Evolutionary conservation across 2,888 invertebrate genomes (phyloP).

Genomic region (Molorchus minor): DNA sequence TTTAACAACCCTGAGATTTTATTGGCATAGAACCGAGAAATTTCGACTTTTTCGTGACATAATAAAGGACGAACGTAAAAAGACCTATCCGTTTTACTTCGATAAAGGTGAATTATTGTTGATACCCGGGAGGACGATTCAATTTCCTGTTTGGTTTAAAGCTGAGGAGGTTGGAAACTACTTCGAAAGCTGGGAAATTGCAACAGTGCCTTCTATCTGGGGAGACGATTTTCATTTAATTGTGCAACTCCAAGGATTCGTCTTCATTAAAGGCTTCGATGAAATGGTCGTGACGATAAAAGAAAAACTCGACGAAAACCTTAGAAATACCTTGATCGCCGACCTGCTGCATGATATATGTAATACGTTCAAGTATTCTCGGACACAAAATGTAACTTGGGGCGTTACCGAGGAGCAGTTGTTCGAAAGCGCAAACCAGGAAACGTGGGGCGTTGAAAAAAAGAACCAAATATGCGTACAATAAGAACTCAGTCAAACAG

Average conservation of each 20-base stretch:
- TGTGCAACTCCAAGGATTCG: conserved; percentile 36
- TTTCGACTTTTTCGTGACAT: conserved; percentile 48
- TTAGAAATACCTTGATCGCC: conserved; percentile 38
- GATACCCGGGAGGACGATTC: conserved; percentile 64
- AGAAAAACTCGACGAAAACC: conserved; percentile 37
- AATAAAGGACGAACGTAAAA: conserved; percentile 16
- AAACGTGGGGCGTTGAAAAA: conserved; percentile 31
- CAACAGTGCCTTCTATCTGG: conserved; percentile 41
- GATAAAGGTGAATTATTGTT: conserved; percentile 67
- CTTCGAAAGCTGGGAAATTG: conserved; percentile 44
- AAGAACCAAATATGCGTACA: conserved; percentile 48
- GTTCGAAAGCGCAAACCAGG: conserved; percentile 50
- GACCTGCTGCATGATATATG: conserved; percentile 42
- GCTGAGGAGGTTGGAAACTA: conserved; percentile 42
- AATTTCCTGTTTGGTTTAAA: conserved; percentile 65
- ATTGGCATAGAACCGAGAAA: conserved; percentile 54
- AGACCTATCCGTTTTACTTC: conserved; percentile 63
- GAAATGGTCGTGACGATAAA: conserved; percentile 31
- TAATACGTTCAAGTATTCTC: conserved; percentile 26
- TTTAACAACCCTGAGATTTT: conserved; percentile 42
- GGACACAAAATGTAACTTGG: conserved; percentile 13
- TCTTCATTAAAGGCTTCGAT: conserved; percentile 28
- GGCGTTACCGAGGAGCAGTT: conserved; percentile 42
- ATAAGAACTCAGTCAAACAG: conserved; percentile 43
- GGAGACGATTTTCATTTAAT: conserved; percentile 32